These are phyloP conservation scores for Streblospio benedicti DNA, from an alignment of 1,140 invertebrate species.

Conservation along the genomic window DNA sequence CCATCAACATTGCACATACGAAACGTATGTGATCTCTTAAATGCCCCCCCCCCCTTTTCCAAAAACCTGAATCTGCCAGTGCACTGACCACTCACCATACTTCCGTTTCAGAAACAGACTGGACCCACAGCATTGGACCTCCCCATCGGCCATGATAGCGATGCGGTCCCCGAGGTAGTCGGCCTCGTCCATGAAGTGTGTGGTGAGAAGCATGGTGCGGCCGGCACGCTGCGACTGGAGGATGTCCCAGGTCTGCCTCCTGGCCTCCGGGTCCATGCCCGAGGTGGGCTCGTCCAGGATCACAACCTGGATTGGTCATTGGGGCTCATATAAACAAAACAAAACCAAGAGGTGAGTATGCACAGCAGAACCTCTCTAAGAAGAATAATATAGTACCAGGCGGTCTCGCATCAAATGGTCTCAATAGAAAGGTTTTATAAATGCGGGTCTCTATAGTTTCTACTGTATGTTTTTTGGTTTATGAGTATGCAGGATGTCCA, in stretches of 20 bases:
- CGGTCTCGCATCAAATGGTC: background rate
- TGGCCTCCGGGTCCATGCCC: conserved; percentile 53
- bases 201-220: conserved; percentile 49
- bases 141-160: conserved; percentile 26
- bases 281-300: conserved; percentile 48
- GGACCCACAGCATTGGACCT: conserved; percentile 36
- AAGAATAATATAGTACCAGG: background rate
- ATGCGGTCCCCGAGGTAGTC: conserved; percentile 48
- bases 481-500: background rate
- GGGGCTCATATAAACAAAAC: background rate
- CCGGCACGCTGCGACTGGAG: conserved; percentile 19
- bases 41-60: no score
- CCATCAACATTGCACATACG: background rate
- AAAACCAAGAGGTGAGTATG: background rate
- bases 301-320: conserved; percentile 29
- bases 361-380: background rate
- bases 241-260: conserved; percentile 56
- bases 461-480: background rate
- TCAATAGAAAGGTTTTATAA: background rate
- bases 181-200: conserved; percentile 52
- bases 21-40: background rate
- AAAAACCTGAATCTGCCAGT: background rate
- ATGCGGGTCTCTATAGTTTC: background rate
- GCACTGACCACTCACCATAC: conserved; percentile 36
- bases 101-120: conserved; percentile 36